Evolutionary conservation across 1,140 invertebrate genomes (phyloP), one percentile per base, ranked within the genome.

Genomic region (Eumeta japonica): DNA sequence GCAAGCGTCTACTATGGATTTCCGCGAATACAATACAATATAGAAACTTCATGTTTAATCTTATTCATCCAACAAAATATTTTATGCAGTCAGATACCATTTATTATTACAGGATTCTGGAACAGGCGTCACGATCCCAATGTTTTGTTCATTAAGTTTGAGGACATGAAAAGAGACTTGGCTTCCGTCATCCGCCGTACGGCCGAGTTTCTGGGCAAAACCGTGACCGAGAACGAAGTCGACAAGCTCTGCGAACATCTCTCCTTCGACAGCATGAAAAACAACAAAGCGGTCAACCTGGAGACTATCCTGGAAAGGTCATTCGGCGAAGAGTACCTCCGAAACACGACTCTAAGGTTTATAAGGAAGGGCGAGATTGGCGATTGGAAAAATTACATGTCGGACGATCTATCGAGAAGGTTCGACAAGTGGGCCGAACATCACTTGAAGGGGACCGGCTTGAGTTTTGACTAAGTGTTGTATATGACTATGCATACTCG

Each of bases 371-470:
- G 90, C 0, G 80, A 86, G 64, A 82, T 91, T 16, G 90, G 90
- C 0, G 89, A 92, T 55, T 92, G 89, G 86, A 84, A 82, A 43
- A 89, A 90, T 64, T 80, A 88, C 43, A 90, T 93, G 83, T 80
- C 81, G 3, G 75, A 81, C 1, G 84, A 88, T 49, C 58, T 89
- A 42, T 79, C 82, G 2, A 50, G 75, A 15, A 77, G 76, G 48
- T 91, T 93, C 50, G 88, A 94, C 55, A 55, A 82, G 16, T 92
- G 88, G 87, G 85, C 80, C 1, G 79, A 83, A 28, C 63, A 81
- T 40, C 80, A 90, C 63, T 62, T 83, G 2, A 74, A 79, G 20
- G 83, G 80, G 3, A 85, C 81, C 3, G 85, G 77, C 1, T 61
- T 88, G 2, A 74, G 50, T 30, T 87, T 87, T 42, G 77, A 85